A percentile compares a stretch with the other conserved stretches of the same genome.
Evolutionary conservation across 2,888 invertebrate genomes (phyloP).

Genomic region (Nesidiocoris tenuis): DNA sequence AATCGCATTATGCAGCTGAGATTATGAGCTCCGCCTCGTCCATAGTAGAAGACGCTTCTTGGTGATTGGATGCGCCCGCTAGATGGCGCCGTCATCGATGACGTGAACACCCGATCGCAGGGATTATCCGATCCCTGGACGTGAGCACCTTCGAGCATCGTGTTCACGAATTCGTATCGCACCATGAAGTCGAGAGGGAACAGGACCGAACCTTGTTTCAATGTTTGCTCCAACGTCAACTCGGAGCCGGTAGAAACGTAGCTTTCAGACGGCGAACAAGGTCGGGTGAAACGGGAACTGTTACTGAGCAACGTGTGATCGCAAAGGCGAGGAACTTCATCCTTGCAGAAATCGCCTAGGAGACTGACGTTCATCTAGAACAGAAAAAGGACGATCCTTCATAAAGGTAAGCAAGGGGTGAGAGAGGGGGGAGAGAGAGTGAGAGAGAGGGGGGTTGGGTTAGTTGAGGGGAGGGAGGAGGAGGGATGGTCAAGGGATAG

Average conservation of each 20-base stretch:
- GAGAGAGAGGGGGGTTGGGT: too few species aligned
- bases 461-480: too few species aligned
- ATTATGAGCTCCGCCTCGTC: conserved; percentile 75
- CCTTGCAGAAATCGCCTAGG: conserved; percentile 72
- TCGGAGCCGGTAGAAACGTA: conserved; percentile 76
- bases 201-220: conserved; percentile 74
- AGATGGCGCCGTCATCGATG: conserved; percentile 51
- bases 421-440: too few species aligned
- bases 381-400: neutral
- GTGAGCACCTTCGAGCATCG: conserved; percentile 66
- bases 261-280: conserved; percentile 69
- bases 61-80: conserved; percentile 68
- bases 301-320: conserved; percentile 73
- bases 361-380: conserved; percentile 59
- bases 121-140: conserved; percentile 62
- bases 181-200: conserved; percentile 76
- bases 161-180: conserved; percentile 80
- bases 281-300: conserved; percentile 69
- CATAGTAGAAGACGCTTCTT: conserved; percentile 77
- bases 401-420: too few species aligned
- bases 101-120: conserved; percentile 61
- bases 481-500: too few species aligned
- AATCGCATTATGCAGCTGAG: conserved; percentile 69
- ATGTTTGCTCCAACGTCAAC: conserved; percentile 71
- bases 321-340: conserved; percentile 66